Base-by-base conservation (phyloP, 2,797 vertebrate species). In the Premnoplex brunnescens region DNA sequence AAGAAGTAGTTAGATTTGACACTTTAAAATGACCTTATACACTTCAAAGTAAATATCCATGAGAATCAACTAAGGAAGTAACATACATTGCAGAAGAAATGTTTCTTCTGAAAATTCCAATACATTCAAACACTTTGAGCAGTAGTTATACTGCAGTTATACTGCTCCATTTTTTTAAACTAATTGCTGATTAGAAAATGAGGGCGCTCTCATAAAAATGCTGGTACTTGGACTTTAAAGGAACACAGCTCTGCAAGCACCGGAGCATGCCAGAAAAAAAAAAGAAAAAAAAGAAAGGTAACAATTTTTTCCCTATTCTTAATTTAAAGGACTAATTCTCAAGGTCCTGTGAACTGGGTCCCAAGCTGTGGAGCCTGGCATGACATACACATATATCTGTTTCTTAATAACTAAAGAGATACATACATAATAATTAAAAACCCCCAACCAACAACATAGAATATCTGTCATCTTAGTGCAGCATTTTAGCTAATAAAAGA, bases 361-460 rank as follows among this genome's bases (percentile, higher is more conserved):
- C 10, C 34, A 32, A 66, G 19, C 20, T 62, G 21, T 44, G 13
- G 15, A 68, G 22, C 12, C 24, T 64, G 6, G 21, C 8, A 34
- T 71, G 52, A 84, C 14, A 48, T 22, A 66, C 12, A 23, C 17
- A 78, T 7, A 3, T n/a, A 48, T 26, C 62, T 52, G 24, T 52
- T 60, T 52, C 51, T 58, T 60, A 85, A 55, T 28, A 76, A 73
- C 9, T 56, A 77, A n/a, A 24, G 8, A 62, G 19, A 56, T 12
- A 41, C 2, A 39, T 8, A n/a, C 43, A 34, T 15, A 39, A 3
- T 43, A 76, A 9, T 19, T 64, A 8, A 64, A n/a, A 43, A 24
- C 3, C 1, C 3, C 22, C 27, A 43, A 32, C 8, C 4, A 52
- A 21, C 4, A 78, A 28, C 5, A 11, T 16, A 37, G n/a, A 7